These are phyloP conservation scores for Apis mellifera DNA, from an alignment of 1,140 invertebrate species.

Conservation along the genomic window Amel_HAv3.1 CM009936.2:15827001-15827500, in stretches of 20 bases:
- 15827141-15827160: neutral
- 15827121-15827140: too few species aligned
- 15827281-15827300: neutral
- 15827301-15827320: neutral
- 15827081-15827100: neutral
- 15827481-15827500: too few species aligned
- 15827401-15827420: too few species aligned
- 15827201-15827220: slow-evolving; percentile 24
- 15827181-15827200: neutral
- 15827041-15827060: neutral
- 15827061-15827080: neutral
- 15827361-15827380: too few species aligned
- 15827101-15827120: neutral
- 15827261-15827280: slow-evolving; percentile 10
- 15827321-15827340: too few species aligned
- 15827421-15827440: too few species aligned
- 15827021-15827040: slow-evolving; percentile 45
- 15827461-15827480: too few species aligned
- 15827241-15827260: slow-evolving; percentile 9
- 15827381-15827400: too few species aligned
- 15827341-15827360: too few species aligned
- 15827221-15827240: slow-evolving; percentile 33
- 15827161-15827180: neutral
- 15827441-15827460: too few species aligned
- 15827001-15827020: slow-evolving; percentile 37